phyloP scores from a whole-genome alignment of 2,797 vertebrate genomes.

The Chrosomus eos region DNA sequence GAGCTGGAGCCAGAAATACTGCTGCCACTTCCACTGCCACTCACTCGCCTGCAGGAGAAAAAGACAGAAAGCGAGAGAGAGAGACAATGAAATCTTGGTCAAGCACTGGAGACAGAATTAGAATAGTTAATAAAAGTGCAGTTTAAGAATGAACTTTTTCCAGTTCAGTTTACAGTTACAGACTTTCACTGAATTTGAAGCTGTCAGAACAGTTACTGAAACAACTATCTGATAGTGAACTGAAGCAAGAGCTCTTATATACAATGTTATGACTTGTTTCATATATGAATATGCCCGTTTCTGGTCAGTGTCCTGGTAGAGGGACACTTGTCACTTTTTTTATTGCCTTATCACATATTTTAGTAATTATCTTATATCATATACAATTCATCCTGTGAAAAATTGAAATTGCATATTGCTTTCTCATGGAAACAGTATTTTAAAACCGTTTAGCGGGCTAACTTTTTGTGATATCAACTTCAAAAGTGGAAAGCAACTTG shows the following conservation, averaged over 20 bases:
- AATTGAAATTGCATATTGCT: not conserved
- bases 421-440: not conserved
- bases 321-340: no score
- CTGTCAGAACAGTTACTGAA: not conserved
- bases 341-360: not conserved
- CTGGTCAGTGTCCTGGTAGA: not conserved
- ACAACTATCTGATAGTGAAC: not conserved
- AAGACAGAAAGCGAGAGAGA: not conserved
- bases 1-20: slow-evolving; percentile 95
- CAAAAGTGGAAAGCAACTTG: not conserved
- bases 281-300: not conserved
- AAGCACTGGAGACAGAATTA: not conserved
- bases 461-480: not conserved
- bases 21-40: slow-evolving; percentile 90
- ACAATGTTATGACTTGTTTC: not conserved
- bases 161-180: not conserved
- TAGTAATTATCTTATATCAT: not conserved
- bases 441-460: not conserved
- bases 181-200: not conserved
- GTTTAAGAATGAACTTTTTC: not conserved
- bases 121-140: not conserved
- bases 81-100: not conserved
- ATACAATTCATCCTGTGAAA: not conserved
- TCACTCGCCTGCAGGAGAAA: slow-evolving; percentile 80
- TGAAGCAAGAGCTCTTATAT: not conserved